Conservation (phyloP, 2,797 vertebrate genomes). For the Aphelocoma californica region DNA sequence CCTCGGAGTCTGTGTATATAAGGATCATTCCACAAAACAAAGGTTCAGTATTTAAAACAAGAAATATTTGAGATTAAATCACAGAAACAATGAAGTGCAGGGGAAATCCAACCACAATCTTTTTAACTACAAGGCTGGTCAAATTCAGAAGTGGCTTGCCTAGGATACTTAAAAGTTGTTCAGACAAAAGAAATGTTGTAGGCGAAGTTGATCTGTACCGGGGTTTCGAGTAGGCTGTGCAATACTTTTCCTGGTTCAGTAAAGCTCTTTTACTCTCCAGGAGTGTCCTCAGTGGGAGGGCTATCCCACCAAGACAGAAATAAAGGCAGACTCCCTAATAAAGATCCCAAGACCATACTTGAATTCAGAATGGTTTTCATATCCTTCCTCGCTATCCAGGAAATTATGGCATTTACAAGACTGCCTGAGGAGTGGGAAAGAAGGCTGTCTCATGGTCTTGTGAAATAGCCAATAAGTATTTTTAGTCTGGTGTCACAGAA, state of each 20-base stretch:
- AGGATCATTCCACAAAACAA: not conserved
- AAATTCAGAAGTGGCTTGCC: not conserved
- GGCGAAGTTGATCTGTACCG: rapidly evolving
- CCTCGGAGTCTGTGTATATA: not conserved
- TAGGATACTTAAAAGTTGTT: not conserved
- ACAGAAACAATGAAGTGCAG: not conserved
- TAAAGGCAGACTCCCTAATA: not conserved
- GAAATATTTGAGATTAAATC: not conserved
- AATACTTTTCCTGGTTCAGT: not conserved
- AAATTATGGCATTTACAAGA: not conserved
- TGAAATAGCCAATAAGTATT: not conserved
- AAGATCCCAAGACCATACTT: not conserved
- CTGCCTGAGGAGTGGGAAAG: not conserved
- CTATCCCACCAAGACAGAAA: not conserved
- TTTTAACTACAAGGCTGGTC: not conserved
- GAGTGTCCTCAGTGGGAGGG: not conserved
- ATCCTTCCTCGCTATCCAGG: not conserved
- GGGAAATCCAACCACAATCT: not conserved
- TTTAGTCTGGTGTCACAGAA: not conserved
- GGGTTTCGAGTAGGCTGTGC: not conserved
- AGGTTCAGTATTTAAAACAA: not conserved
- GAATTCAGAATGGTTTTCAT: not conserved
- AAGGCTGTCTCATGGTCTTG: not conserved
- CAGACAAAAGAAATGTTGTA: not conserved
- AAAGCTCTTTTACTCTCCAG: not conserved